Evolutionary conservation across 2,888 invertebrate species (phyloP).

Genomic region (Heteropelma amictum): DNA sequence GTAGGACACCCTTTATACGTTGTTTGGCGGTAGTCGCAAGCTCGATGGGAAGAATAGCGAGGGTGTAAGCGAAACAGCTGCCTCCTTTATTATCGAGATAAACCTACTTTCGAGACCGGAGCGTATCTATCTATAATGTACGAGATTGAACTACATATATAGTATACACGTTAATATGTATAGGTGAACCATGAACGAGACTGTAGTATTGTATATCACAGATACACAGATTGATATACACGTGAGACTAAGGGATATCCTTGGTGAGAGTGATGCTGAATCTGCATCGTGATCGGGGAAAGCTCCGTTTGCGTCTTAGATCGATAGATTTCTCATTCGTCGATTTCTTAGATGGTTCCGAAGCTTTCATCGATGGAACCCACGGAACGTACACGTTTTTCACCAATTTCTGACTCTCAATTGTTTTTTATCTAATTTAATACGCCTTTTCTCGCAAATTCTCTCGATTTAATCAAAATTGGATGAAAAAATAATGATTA

Average conservation of each 20-base stretch:
- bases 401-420: too few species aligned
- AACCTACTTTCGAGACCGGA: conserved; percentile 51
- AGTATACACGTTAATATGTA: too few species aligned
- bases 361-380: too few species aligned
- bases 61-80: conserved; percentile 41
- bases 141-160: conserved; percentile 8
- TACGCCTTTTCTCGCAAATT: too few species aligned
- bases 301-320: too few species aligned
- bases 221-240: conserved; percentile 15
- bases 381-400: too few species aligned
- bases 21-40: conserved; percentile 19
- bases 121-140: conserved; percentile 47
- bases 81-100: conserved; percentile 57
- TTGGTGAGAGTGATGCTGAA: conserved; percentile 38
- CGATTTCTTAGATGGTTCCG: too few species aligned
- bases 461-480: too few species aligned
- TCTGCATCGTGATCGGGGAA: conserved; percentile 28
- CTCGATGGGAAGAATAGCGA: background rate
- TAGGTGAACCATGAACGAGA: too few species aligned
- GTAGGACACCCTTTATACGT: background rate
- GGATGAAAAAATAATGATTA: too few species aligned
- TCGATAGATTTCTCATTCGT: too few species aligned
- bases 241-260: conserved; percentile 14
- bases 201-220: conserved; percentile 18
- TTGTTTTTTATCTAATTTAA: too few species aligned